Conservation (phyloP, 2,113 vertebrate genomes). For the Propithecus coquereli region DNA sequence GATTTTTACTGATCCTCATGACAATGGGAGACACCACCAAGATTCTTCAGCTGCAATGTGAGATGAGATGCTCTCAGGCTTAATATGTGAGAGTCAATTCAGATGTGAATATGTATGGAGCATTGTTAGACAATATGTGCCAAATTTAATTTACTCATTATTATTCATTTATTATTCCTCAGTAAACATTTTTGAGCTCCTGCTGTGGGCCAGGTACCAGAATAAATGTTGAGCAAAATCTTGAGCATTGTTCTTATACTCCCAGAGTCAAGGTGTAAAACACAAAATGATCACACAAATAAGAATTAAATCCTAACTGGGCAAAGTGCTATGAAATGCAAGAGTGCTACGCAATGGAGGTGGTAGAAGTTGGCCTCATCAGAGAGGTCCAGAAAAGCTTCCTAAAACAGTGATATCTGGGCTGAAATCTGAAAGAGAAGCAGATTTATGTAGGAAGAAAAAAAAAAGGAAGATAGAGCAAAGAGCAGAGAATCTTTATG, state of each 20-base stretch:
- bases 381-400: neutral
- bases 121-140: neutral
- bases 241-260: neutral
- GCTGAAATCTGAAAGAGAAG: neutral
- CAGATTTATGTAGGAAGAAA: neutral
- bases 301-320: neutral
- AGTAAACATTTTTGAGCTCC: neutral
- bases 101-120: neutral
- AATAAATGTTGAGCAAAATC: neutral
- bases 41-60: neutral
- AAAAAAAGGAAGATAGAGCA: neutral
- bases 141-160: neutral
- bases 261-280: neutral
- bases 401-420: neutral
- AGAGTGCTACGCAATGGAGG: accelerated
- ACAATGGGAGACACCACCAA: neutral
- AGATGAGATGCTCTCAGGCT: neutral
- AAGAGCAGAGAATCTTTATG: neutral
- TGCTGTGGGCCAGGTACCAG: neutral
- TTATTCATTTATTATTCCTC: neutral
- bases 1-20: neutral
- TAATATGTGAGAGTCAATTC: neutral
- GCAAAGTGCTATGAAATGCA: neutral
- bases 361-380: neutral
- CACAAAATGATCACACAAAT: neutral